Percentiles rank a stretch among this genome's conserved stretches.
phyloP scores from a whole-genome alignment of 37 sponge, comb jelly and placozoan genomes.

The Hexactinellida sp. region DNA sequence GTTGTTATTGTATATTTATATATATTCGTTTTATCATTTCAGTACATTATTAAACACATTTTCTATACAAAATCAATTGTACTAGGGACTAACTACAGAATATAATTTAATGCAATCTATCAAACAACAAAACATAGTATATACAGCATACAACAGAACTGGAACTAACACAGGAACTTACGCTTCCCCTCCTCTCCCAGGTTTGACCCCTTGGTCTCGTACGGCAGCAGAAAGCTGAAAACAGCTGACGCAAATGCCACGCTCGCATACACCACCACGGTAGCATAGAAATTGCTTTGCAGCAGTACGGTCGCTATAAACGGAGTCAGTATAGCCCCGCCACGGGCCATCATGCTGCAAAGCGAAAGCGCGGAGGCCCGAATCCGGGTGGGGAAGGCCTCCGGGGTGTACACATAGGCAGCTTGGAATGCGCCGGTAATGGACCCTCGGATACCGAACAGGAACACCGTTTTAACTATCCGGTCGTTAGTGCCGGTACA shows the following conservation, averaged over 20 bases:
- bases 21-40: not conserved
- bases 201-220: constrained; percentile 60
- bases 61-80: no score
- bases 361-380: constrained; percentile 44
- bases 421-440: constrained; percentile 60
- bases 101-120: not conserved
- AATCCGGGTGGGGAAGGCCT: constrained; percentile 60
- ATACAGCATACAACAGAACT: not conserved
- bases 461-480: constrained; percentile 34
- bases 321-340: constrained; percentile 57
- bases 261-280: constrained; percentile 28
- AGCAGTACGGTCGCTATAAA: constrained; percentile 48
- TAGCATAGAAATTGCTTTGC: constrained; percentile 24
- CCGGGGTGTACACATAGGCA: constrained; percentile 64
- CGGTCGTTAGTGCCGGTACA: constrained; percentile 34
- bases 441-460: constrained; percentile 46
- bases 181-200: constrained; percentile 18
- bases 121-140: not conserved
- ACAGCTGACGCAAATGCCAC: constrained; percentile 21
- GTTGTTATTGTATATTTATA: not conserved
- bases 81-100: not conserved
- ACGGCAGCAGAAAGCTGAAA: constrained; percentile 35
- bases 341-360: constrained; percentile 31
- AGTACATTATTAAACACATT: not conserved
- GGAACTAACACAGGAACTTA: not conserved